phyloP scores from a whole-genome alignment of 1,140 invertebrate species.

The Brachystomella parvula region DNA sequence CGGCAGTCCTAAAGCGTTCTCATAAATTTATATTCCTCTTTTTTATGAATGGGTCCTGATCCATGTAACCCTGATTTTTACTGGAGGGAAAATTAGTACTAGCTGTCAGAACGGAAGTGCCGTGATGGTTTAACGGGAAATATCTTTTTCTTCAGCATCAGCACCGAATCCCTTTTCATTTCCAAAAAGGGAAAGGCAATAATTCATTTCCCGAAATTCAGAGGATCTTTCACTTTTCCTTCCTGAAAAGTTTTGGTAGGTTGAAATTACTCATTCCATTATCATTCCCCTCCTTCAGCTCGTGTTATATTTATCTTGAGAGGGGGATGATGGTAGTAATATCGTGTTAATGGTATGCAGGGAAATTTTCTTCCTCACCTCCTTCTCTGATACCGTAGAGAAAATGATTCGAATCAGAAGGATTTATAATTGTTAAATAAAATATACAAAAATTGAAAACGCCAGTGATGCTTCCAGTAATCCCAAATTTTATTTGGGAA shows the following conservation, averaged over 20 bases:
- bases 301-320: no score
- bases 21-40: background rate
- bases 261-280: no score
- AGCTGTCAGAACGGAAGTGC: slow-evolving; percentile 9
- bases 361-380: no score
- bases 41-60: slow-evolving; percentile 3
- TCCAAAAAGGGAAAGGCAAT: background rate
- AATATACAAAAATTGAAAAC: slow-evolving; percentile 2
- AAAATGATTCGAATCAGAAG: no score
- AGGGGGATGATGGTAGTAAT: no score
- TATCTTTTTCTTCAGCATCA: background rate
- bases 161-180: background rate
- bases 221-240: background rate
- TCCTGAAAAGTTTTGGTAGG: background rate
- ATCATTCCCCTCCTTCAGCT: no score
- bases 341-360: no score
- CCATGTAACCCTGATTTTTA: slow-evolving; percentile 4
- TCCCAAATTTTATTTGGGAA: background rate
- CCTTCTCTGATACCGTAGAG: no score
- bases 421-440: background rate
- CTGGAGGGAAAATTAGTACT: background rate
- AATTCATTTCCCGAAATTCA: background rate
- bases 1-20: background rate
- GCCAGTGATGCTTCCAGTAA: no score
- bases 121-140: slow-evolving; percentile 1